These are phyloP conservation scores for Bugulina stolonifera DNA, from an alignment of 2,888 invertebrate genomes.

Conservation along the genomic window DNA sequence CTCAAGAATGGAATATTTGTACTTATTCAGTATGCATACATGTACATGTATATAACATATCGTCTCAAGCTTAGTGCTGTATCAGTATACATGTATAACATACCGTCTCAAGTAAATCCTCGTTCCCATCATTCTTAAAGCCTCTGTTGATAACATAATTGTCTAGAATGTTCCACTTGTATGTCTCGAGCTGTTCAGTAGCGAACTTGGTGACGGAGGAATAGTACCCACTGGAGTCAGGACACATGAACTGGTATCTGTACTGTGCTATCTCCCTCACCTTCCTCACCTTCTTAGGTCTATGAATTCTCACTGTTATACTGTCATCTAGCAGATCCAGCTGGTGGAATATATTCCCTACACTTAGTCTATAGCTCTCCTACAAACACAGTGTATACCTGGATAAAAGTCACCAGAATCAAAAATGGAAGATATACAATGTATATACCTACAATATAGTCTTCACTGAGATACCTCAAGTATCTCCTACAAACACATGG, in stretches of 20 bases:
- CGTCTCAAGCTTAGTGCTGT: too few species aligned
- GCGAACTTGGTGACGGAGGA: slow-evolving; percentile 89
- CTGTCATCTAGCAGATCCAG: slow-evolving; percentile 72
- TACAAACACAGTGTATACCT: slow-evolving; percentile 29
- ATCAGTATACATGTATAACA: too few species aligned
- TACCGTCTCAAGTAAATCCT: slow-evolving; percentile 77
- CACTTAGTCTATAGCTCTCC: slow-evolving; percentile 79
- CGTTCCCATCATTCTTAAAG: slow-evolving; percentile 64
- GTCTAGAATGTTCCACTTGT: slow-evolving; percentile 96
- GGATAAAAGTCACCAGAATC: too few species aligned
- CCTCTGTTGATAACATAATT: slow-evolving; percentile 92
- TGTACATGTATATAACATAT: too few species aligned
- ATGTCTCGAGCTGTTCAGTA: slow-evolving; percentile 88
- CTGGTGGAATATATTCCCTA: slow-evolving; percentile 90
- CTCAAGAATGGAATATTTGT: too few species aligned
- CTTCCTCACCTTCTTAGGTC: slow-evolving; percentile 14
- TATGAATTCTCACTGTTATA: slow-evolving; percentile 25
- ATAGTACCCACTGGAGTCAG: slow-evolving; percentile 63
- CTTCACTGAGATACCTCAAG: too few species aligned
- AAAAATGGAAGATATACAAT: too few species aligned
- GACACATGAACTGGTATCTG: slow-evolving; percentile 48
- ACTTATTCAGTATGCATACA: too few species aligned
- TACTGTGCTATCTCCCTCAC: slow-evolving; percentile 56
- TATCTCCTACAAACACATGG: too few species aligned
- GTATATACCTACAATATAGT: too few species aligned